These are phyloP conservation scores for Psephotus haematonotus DNA, from an alignment of 2,113 vertebrate species.

Conservation along the genomic window DNA sequence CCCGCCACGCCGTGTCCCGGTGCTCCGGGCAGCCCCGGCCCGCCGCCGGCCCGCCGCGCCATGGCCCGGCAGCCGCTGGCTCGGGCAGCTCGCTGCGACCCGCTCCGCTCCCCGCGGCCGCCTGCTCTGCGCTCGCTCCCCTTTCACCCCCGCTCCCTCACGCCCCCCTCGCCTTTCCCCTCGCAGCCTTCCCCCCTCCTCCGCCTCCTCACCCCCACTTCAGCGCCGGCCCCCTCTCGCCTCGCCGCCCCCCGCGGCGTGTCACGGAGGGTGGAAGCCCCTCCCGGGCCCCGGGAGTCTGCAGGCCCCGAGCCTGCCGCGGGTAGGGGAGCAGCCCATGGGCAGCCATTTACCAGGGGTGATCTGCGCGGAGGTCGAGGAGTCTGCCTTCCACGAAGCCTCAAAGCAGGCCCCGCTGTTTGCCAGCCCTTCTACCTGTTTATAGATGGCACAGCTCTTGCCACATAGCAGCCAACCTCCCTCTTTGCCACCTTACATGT, in stretches of 20 bases:
- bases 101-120: background rate
- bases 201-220: background rate
- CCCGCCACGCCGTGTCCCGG: background rate
- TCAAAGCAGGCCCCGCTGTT: accelerated
- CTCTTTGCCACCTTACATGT: accelerated
- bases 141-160: background rate
- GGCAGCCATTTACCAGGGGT: accelerated
- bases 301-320: background rate
- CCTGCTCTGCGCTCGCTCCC: background rate
- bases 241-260: background rate
- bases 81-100: background rate
- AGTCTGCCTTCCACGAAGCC: accelerated
- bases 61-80: background rate
- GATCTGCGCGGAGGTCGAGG: accelerated
- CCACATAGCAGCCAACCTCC: accelerated
- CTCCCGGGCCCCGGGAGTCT: background rate
- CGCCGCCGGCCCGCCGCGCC: background rate
- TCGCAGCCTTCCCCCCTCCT: background rate
- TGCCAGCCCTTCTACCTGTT: accelerated
- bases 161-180: background rate
- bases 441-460: background rate
- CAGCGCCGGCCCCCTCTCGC: background rate
- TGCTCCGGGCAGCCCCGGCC: accelerated
- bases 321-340: accelerated
- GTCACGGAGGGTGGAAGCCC: background rate